Conservation (phyloP, 2,888 invertebrate genomes). For the Caenorhabditis sp. region DNA sequence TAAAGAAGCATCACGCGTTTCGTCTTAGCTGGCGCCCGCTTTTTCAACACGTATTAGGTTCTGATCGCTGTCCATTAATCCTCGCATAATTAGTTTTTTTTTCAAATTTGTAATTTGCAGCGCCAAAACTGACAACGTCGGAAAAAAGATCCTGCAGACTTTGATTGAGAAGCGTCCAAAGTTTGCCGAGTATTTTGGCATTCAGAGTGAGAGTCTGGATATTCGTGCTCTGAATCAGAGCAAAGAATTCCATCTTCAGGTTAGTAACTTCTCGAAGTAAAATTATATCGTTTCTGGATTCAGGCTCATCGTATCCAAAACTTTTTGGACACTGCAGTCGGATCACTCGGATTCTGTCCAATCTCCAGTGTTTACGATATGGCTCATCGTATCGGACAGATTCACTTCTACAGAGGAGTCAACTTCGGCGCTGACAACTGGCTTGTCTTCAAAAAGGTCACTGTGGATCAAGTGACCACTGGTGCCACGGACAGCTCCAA, state of each 20-base stretch:
- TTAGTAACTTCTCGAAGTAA: neutral
- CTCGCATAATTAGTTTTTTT: constrained; percentile 24
- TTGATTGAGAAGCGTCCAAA: constrained; percentile 79
- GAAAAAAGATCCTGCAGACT: constrained; percentile 78
- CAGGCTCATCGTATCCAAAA: constrained; percentile 79
- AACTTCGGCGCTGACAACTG: constrained; percentile 81
- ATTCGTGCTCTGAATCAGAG: constrained; percentile 73
- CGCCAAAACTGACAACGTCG: constrained; percentile 78
- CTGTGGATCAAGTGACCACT: constrained; percentile 77
- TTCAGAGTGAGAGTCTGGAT: constrained; percentile 75
- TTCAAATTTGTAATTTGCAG: constrained; percentile 64
- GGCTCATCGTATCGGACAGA: constrained; percentile 80
- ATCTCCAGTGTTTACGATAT: constrained; percentile 78
- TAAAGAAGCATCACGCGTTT: constrained; percentile 45
- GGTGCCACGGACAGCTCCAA: constrained; percentile 63
- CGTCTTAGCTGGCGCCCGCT: constrained; percentile 1
- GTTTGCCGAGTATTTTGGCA: constrained; percentile 81
- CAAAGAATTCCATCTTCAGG: constrained; percentile 79
- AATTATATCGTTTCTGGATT: neutral
- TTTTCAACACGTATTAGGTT: constrained; percentile 22
- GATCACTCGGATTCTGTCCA: constrained; percentile 79
- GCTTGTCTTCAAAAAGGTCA: constrained; percentile 80
- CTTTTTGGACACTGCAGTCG: constrained; percentile 79
- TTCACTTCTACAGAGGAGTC: constrained; percentile 80
- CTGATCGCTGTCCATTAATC: constrained; percentile 33